Percentiles rank a stretch among this genome's conserved stretches.
These are phyloP conservation scores for Timandra comae DNA, from an alignment of 2,888 invertebrate species.

Conservation along the genomic window DNA sequence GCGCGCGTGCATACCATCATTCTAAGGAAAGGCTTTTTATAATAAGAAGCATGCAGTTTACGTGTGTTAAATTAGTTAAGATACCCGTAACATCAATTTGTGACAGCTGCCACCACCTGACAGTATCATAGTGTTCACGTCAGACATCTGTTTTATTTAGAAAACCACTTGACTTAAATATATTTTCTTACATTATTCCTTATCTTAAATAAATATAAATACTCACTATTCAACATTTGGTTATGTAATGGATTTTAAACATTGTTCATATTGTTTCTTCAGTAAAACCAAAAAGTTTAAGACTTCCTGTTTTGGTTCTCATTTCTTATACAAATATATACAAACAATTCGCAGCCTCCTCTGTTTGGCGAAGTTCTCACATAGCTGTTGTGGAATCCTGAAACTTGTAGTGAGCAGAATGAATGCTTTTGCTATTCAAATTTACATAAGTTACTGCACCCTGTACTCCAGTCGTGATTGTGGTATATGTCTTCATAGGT, in stretches of 20 bases:
- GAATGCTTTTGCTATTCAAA: constrained; percentile 49
- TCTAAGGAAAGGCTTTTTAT: constrained; percentile 1
- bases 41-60: constrained; percentile 20
- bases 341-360: constrained; percentile 54
- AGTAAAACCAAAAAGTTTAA: constrained; percentile 40
- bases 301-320: constrained; percentile 50
- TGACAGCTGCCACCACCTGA: constrained; percentile 26
- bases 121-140: constrained; percentile 10
- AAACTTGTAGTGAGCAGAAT: constrained; percentile 51
- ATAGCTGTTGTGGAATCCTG: constrained; percentile 56
- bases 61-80: constrained; percentile 27
- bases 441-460: constrained; percentile 61
- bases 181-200: too few species aligned
- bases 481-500: constrained; percentile 15
- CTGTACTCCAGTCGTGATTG: constrained; percentile 26
- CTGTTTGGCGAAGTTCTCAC: constrained; percentile 60
- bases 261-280: constrained; percentile 26
- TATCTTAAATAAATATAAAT: too few species aligned
- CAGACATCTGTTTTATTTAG: constrained; percentile 1
- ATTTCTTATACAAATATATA: constrained; percentile 68
- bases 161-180: too few species aligned
- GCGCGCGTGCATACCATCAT: constrained; percentile 23
- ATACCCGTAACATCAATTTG: constrained; percentile 29
- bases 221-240: constrained; percentile 1
- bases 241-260: constrained; percentile 2